Conservation (phyloP, 2,797 vertebrate species). For the Furcifer pardalis region DNA sequence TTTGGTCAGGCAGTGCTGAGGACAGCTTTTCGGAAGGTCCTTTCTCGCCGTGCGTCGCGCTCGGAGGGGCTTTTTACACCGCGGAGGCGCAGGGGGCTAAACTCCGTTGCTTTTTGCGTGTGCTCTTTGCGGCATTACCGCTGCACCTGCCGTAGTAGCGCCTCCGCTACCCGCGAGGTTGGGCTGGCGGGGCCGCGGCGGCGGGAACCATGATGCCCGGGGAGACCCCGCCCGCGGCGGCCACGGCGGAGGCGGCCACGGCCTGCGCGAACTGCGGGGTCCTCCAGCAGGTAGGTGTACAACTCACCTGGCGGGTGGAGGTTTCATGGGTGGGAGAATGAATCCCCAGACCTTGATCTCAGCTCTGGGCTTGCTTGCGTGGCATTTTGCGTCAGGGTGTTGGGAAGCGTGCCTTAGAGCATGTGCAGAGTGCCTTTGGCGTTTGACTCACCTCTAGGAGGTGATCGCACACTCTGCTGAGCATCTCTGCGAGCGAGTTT, state of each 20-base stretch:
- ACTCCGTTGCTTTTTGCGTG: background rate
- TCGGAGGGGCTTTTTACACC: background rate
- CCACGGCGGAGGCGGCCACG: slow-evolving; percentile 73
- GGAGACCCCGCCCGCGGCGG: slow-evolving; percentile 81
- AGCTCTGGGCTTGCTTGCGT: too few relatives aligned
- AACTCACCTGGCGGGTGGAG: background rate
- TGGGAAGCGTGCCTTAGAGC: too few relatives aligned
- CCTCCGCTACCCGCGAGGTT: background rate
- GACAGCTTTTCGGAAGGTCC: background rate
- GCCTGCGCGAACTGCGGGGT: slow-evolving; percentile 86
- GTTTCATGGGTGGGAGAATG: too few relatives aligned
- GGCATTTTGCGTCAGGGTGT: too few relatives aligned
- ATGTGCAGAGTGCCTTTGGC: background rate
- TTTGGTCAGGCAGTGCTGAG: background rate
- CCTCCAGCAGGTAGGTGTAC: slow-evolving; percentile 78
- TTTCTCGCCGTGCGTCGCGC: background rate
- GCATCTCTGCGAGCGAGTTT: background rate
- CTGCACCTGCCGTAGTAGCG: fast-evolving
- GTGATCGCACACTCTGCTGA: background rate
- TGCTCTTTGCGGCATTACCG: background rate
- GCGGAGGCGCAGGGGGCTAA: fast-evolving
- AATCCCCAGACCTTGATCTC: background rate
- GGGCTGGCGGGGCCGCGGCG: background rate
- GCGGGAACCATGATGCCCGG: slow-evolving; percentile 91
- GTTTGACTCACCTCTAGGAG: fast-evolving